These are phyloP conservation scores for Grallaria varia DNA, from an alignment of 2,113 vertebrate genomes.

Conservation along the genomic window DNA sequence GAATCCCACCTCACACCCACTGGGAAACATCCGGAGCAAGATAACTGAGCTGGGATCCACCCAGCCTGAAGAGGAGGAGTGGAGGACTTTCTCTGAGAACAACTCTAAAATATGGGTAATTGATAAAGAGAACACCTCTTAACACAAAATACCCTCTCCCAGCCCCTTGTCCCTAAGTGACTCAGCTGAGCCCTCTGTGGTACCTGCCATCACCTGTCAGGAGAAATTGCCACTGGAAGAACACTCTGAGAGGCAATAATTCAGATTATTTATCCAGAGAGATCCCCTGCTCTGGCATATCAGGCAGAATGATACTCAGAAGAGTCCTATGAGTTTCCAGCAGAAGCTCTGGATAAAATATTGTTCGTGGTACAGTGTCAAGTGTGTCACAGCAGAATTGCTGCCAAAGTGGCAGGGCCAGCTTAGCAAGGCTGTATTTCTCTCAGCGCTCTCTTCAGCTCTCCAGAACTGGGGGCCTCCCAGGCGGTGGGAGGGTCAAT, in stretches of 20 bases:
- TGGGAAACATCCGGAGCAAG: rapidly evolving
- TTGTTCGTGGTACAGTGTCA: background rate
- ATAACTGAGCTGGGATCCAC: background rate
- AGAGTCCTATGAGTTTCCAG: background rate
- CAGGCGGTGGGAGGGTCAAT: background rate
- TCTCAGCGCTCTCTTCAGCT: background rate
- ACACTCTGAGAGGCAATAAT: background rate
- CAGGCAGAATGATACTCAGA: background rate
- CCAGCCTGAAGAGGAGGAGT: background rate
- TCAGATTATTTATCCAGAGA: background rate
- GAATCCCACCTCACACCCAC: background rate
- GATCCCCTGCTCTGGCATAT: too few species aligned
- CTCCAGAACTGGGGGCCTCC: background rate
- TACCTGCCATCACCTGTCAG: background rate
- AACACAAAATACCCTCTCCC: background rate
- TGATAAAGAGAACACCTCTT: background rate
- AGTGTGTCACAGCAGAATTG: background rate
- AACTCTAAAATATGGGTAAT: background rate
- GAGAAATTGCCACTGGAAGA: background rate
- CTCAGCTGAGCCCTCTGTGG: background rate
- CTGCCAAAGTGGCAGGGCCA: background rate
- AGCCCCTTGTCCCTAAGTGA: background rate
- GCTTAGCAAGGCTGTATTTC: background rate
- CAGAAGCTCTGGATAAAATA: background rate
- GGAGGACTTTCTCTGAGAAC: background rate